Base-by-base conservation (phyloP, 2,797 vertebrate species). In the Cynodonichthys magdalenae region DNA sequence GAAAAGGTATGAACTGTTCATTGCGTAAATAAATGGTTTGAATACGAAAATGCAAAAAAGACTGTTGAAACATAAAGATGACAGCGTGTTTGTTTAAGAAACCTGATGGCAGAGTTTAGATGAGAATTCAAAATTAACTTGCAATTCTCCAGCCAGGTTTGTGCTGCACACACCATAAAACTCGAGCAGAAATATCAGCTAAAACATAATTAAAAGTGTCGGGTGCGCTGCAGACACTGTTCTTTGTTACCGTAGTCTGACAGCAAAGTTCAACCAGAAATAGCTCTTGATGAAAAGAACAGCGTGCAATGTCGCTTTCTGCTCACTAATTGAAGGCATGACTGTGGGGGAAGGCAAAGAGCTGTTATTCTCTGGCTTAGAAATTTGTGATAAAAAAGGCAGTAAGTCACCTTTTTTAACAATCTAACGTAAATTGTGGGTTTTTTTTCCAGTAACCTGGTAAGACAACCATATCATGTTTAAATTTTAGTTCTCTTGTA, bases 1-100 rank as follows among this genome's bases (percentile, higher is more conserved):
- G 97, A 98, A 85, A 99, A 99, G 95, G 98, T 96, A 91, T 0
- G 52, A 41, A 50, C 6, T 52, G 12, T 54, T 48, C 12, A 18
- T 29, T 5, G 11, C 62, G 41, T 47, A n/a, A 61, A 53, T 41
- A 19, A 62, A 60, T 19, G 19, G 36, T 62, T 63, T 48, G 6
- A 19, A 66, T 49, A 71, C 48, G 18, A 69, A 69, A 46, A 52
- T 20, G 49, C 36, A 44, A 55, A 52, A 27, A n/a, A 75, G 29
- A 60, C 10, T 4, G 20, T 4, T 3, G 1, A 34, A 15, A 55
- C 34, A 41, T 14, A 19, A 44, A 39, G 57, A 71, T 68, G 60
- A 44, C 55, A 11, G 41, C 53, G 12, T 56, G 18, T 71, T 72
- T 76, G 53, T 53, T 19, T 59, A n/a, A 53, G 59, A 78, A 59